A percentile compares a stretch with the other conserved stretches of the same genome.
Evolutionary conservation across 1,140 invertebrate species (phyloP).

Genomic region (Apis cerana): DNA sequence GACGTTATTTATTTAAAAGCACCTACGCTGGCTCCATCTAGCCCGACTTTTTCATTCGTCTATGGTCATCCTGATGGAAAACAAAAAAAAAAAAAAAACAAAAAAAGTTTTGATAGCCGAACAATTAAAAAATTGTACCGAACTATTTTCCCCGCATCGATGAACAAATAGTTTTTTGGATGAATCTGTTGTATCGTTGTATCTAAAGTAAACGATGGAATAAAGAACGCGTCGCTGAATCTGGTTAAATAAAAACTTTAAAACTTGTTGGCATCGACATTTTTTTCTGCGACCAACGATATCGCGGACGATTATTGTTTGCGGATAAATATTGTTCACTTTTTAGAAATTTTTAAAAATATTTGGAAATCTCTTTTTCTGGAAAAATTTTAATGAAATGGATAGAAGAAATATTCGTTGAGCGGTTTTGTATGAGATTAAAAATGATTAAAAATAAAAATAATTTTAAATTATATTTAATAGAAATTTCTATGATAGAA

Average conservation of each 20-base stretch:
- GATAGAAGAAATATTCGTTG: neutral
- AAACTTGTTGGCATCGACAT: too few species aligned
- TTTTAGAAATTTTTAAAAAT: neutral
- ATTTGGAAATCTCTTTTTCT: too few species aligned
- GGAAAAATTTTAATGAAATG: neutral
- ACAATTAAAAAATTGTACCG: conserved; percentile 1
- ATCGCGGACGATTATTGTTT: neutral
- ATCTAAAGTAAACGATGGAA: neutral
- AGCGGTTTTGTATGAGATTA: too few species aligned
- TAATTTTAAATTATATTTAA: too few species aligned
- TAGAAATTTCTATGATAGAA: too few species aligned
- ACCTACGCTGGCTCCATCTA: neutral
- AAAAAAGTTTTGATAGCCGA: neutral
- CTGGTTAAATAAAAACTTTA: neutral
- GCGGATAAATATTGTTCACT: neutral
- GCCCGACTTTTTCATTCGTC: conserved; percentile 1
- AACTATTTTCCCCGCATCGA: neutral
- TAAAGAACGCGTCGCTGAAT: neutral
- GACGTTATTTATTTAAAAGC: conserved; percentile 59
- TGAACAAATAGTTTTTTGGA: neutral
- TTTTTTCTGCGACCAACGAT: neutral
- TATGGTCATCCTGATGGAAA: neutral
- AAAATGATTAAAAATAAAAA: too few species aligned
- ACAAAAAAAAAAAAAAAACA: too few species aligned
- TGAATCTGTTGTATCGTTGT: too few species aligned